phyloP scores from a whole-genome alignment of 2,113 vertebrate genomes.

The Lynx canadensis region DNA sequence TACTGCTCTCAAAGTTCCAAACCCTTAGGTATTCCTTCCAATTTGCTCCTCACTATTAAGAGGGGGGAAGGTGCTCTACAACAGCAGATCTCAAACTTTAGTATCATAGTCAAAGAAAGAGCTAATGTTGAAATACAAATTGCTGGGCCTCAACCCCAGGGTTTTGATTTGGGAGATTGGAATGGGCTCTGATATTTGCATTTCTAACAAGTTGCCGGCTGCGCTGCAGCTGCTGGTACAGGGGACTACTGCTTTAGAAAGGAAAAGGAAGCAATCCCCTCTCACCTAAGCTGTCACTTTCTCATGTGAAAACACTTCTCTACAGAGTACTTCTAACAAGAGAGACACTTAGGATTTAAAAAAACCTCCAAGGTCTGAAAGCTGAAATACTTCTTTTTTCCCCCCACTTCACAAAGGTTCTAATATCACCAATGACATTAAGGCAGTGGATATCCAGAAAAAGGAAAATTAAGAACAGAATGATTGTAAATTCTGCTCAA shows the following conservation, averaged over 20 bases:
- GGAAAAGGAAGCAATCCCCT: background rate
- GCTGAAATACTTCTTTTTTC: background rate
- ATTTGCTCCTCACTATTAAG: slow-evolving; percentile 7
- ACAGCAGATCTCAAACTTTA: background rate
- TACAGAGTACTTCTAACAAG: background rate
- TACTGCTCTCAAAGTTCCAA: slow-evolving; percentile 12
- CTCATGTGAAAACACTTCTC: slow-evolving; percentile 36
- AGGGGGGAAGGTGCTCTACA: background rate
- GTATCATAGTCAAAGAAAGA: background rate
- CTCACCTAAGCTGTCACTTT: background rate
- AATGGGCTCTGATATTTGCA: background rate
- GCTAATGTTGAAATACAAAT: slow-evolving; percentile 2
- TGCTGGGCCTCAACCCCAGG: background rate
- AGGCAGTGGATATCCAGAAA: background rate
- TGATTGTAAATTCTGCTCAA: background rate
- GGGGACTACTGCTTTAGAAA: background rate
- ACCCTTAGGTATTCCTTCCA: background rate
- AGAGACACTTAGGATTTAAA: slow-evolving; percentile 47
- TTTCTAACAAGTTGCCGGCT: slow-evolving; percentile 27
- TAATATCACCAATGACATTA: slow-evolving; percentile 8
- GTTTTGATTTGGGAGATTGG: background rate
- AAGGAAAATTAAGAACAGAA: background rate
- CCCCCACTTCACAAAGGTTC: slow-evolving; percentile 18
- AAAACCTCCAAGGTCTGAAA: slow-evolving; percentile 38
- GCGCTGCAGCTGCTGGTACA: background rate